These are phyloP conservation scores for Pavo muticus DNA, from an alignment of 2,113 vertebrate species.

Conservation along the genomic window DNA sequence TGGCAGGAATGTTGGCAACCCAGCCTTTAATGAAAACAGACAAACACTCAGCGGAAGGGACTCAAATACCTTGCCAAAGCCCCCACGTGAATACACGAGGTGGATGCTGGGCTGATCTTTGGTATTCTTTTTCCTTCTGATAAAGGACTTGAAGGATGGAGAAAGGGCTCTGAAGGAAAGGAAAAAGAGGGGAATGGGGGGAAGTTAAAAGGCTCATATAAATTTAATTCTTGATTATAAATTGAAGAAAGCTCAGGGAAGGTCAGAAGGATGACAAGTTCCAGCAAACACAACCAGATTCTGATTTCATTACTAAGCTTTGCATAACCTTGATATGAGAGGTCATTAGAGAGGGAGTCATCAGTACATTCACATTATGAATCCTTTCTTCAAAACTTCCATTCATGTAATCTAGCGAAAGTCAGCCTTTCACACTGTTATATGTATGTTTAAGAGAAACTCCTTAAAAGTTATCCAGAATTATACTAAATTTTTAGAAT, in stretches of 20 bases:
- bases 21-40: neutral
- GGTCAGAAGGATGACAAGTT: neutral
- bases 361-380: neutral
- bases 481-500: neutral
- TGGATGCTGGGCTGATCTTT: neutral
- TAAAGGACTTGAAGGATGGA: neutral
- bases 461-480: neutral
- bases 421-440: neutral
- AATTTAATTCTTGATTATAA: neutral
- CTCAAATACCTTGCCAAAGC: neutral
- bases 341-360: neutral
- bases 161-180: neutral
- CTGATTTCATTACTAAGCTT: neutral
- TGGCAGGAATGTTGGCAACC: neutral
- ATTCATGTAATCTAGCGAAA: neutral
- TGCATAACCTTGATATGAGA: neutral
- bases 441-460: neutral
- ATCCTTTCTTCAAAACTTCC: neutral
- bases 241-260: neutral
- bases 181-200: neutral
- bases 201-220: neutral
- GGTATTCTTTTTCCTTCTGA: neutral
- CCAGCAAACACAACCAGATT: conserved; percentile 2
- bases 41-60: neutral
- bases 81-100: neutral